Evolutionary conservation across 2,113 vertebrate genomes (phyloP).

Genomic region (Syngnathus floridae): DNA sequence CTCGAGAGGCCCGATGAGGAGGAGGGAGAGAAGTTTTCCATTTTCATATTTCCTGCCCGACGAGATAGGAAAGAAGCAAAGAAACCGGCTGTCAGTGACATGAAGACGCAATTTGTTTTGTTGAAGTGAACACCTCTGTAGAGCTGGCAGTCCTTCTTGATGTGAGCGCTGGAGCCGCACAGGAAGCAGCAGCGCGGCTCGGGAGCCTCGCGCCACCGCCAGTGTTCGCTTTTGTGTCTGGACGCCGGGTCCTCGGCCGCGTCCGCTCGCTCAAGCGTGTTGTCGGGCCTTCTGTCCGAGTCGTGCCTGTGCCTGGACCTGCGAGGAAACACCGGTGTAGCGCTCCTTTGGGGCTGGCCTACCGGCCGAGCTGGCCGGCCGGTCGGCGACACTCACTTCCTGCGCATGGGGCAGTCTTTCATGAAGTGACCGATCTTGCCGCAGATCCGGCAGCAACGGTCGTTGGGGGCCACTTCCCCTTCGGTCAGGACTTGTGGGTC

Average conservation of each 20-base stretch:
- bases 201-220: slow-evolving; percentile 78
- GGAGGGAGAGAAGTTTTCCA: slow-evolving; percentile 61
- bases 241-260: slow-evolving; percentile 62
- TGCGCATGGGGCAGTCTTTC: slow-evolving; percentile 89
- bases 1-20: slow-evolving; percentile 61
- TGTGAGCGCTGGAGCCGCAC: slow-evolving; percentile 83
- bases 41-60: slow-evolving; percentile 67
- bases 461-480: slow-evolving; percentile 89
- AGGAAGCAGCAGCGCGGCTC: slow-evolving; percentile 87
- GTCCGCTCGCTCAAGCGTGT: slow-evolving; percentile 57
- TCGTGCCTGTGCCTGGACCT: slow-evolving; percentile 75
- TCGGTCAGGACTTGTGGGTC: slow-evolving; percentile 88
- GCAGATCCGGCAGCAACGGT: slow-evolving; percentile 91
- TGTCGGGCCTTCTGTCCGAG: slow-evolving; percentile 65
- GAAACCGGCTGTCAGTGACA: no score
- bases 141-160: slow-evolving; percentile 86
- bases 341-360: not conserved
- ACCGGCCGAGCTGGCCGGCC: no score
- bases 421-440: slow-evolving; percentile 96
- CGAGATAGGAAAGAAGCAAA: not conserved
- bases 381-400: slow-evolving; percentile 71
- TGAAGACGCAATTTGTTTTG: not conserved
- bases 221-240: slow-evolving; percentile 72
- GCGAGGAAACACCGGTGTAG: not conserved
- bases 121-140: slow-evolving; percentile 72